Percentiles rank a stretch among this genome's conserved stretches.
phyloP scores from a whole-genome alignment of 2,888 invertebrate genomes.

The Lagria hirta region DNA sequence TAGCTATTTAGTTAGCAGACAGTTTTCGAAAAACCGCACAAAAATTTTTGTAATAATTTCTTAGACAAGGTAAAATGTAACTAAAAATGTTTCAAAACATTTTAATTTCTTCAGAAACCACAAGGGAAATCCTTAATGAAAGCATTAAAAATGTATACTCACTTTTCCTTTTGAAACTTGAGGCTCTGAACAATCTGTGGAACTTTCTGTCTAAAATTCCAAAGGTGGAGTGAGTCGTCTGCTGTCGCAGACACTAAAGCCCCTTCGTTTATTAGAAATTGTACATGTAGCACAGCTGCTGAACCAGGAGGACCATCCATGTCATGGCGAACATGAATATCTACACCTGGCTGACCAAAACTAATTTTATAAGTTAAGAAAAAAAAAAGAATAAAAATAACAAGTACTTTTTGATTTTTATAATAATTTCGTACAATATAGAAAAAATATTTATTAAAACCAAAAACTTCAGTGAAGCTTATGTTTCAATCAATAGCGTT shows the following conservation, averaged over 20 bases:
- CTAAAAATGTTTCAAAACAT: too few species aligned
- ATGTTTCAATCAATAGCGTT: too few species aligned
- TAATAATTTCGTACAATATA: too few species aligned
- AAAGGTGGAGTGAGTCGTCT: conserved; percentile 94
- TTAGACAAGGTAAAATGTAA: too few species aligned
- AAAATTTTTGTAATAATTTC: too few species aligned
- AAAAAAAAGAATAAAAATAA: neutral
- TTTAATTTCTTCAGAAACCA: too few species aligned
- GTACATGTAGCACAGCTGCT: conserved; percentile 83
- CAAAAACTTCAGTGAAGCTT: too few species aligned
- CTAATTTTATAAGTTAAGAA: conserved; percentile 57
- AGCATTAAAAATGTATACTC: conserved; percentile 41
- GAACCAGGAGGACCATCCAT: conserved; percentile 55
- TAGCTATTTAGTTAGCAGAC: too few species aligned
- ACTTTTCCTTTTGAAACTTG: conserved; percentile 97
- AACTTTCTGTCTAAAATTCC: conserved; percentile 94
- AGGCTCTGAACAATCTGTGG: conserved; percentile 95
- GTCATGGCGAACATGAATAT: conserved; percentile 90
- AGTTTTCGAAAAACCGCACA: too few species aligned
- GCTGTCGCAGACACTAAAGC: conserved; percentile 93
- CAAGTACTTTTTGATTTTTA: too few species aligned
- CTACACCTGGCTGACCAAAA: conserved; percentile 96
- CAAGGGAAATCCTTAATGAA: conserved; percentile 1
- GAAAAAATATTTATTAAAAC: too few species aligned
- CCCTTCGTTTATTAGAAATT: conserved; percentile 97